Evolutionary conservation across 1,140 invertebrate genomes (phyloP).

Genomic region (Drosophila nikananu): DNA sequence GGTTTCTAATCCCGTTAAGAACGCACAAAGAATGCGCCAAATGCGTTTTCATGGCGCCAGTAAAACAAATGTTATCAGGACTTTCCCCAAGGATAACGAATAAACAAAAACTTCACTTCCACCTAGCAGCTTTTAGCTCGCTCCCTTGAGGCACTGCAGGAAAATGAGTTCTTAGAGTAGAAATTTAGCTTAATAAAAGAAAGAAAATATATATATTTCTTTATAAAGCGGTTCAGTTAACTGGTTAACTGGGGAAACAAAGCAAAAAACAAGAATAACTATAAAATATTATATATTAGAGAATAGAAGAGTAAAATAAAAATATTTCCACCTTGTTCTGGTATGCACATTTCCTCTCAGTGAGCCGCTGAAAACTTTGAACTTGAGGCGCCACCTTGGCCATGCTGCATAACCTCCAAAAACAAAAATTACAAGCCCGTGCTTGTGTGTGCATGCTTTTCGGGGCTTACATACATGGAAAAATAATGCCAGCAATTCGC

Average conservation of each 20-base stretch:
- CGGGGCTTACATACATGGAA: slow-evolving; percentile 7
- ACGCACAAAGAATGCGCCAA: slow-evolving; percentile 35
- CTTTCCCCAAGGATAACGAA: slow-evolving; percentile 38
- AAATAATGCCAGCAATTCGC: slow-evolving; percentile 46
- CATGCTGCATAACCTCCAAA: slow-evolving; percentile 34
- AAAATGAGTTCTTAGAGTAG: neutral
- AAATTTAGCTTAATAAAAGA: neutral
- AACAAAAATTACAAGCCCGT: slow-evolving; percentile 18
- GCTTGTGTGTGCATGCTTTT: slow-evolving; percentile 9
- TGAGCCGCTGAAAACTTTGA: slow-evolving; percentile 29
- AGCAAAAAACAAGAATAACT: neutral
- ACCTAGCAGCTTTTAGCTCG: slow-evolving; percentile 24
- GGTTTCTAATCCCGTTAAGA: slow-evolving; percentile 76
- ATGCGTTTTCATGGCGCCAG: slow-evolving; percentile 63
- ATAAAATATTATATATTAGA: neutral
- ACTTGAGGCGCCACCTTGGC: slow-evolving; percentile 49
- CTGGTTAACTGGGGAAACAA: neutral
- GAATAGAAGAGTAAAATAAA: neutral
- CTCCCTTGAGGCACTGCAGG: neutral
- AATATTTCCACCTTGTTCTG: neutral
- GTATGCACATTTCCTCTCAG: neutral
- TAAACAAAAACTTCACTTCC: slow-evolving; percentile 28
- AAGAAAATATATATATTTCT: neutral
- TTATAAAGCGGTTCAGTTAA: neutral
- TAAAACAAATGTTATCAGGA: slow-evolving; percentile 74